phyloP scores from a whole-genome alignment of 1,140 invertebrate genomes.

The Oedothorax gibbosus region DNA sequence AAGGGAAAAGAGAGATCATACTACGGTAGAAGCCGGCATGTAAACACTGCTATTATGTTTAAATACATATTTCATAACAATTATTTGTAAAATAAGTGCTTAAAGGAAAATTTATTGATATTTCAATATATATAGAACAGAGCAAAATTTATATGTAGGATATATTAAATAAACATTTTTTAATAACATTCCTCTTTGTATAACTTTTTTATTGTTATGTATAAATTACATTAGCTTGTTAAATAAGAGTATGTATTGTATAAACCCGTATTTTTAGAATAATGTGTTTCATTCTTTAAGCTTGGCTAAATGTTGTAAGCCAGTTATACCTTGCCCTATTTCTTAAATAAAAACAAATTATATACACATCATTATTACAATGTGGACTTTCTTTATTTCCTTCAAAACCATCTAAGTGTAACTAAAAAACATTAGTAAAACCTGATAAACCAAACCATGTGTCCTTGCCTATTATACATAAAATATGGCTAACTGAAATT shows the following conservation, averaged over 20 bases:
- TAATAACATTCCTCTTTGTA: slow-evolving; percentile 32
- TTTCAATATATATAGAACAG: background rate
- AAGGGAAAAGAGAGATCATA: no score
- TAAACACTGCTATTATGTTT: background rate
- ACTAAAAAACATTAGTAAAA: no score
- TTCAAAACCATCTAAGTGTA: no score
- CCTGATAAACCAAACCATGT: no score
- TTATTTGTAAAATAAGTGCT: slow-evolving; percentile 15
- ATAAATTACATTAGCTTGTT: slow-evolving; percentile 8
- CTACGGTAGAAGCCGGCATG: no score
- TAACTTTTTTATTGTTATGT: slow-evolving; percentile 28
- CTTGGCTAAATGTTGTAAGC: slow-evolving; percentile 7
- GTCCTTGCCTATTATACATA: no score
- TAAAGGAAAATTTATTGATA: slow-evolving; percentile 8
- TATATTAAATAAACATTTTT: slow-evolving; percentile 3
- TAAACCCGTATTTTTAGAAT: slow-evolving; percentile 38
- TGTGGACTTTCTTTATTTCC: no score
- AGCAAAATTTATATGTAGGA: background rate
- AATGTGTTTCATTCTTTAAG: background rate
- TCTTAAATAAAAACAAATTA: slow-evolving; percentile 9
- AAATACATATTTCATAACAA: slow-evolving; percentile 11
- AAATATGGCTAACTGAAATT: no score
- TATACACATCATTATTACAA: no score
- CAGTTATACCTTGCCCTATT: slow-evolving; percentile 25
- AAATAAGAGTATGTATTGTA: slow-evolving; percentile 20